Evolutionary conservation across 2,113 vertebrate species (phyloP).

Genomic region (Zapus hudsonius): DNA sequence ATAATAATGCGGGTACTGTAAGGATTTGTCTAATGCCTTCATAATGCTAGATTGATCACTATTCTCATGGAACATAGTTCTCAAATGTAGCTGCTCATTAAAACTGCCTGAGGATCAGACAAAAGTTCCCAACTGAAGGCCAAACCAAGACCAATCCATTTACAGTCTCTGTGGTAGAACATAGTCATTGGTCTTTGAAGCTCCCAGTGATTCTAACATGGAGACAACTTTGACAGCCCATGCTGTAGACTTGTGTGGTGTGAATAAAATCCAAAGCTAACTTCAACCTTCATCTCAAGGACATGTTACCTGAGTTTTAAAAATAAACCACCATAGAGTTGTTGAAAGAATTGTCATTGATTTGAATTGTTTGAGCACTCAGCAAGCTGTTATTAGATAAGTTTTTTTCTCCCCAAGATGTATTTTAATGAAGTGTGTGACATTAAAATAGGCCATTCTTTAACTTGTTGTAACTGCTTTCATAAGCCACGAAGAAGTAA

Average conservation of each 20-base stretch:
- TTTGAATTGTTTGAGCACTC: neutral
- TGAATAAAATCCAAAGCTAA: constrained; percentile 31
- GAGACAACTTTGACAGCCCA: neutral
- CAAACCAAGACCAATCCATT: neutral
- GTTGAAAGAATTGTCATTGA: neutral
- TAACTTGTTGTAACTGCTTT: neutral
- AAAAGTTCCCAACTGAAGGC: constrained; percentile 1
- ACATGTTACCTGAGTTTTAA: constrained; percentile 19
- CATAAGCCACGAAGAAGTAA: neutral
- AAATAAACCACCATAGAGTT: neutral
- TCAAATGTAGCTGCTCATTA: neutral
- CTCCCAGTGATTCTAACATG: neutral
- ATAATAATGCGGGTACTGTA: neutral
- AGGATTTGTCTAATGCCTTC: neutral
- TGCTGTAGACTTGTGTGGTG: neutral
- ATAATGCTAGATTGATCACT: neutral
- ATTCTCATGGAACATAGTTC: constrained; percentile 7
- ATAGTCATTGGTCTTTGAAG: neutral
- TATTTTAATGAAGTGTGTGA: neutral
- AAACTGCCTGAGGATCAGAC: neutral
- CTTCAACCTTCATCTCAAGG: neutral
- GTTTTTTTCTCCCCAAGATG: neutral
- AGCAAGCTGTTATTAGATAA: neutral
- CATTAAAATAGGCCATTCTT: constrained; percentile 23
- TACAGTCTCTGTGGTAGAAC: neutral